A percentile compares a stretch with the other conserved stretches of the same genome.
Evolutionary conservation across 2,888 invertebrate genomes (phyloP).

Genomic region (Stenodera caucasica): DNA sequence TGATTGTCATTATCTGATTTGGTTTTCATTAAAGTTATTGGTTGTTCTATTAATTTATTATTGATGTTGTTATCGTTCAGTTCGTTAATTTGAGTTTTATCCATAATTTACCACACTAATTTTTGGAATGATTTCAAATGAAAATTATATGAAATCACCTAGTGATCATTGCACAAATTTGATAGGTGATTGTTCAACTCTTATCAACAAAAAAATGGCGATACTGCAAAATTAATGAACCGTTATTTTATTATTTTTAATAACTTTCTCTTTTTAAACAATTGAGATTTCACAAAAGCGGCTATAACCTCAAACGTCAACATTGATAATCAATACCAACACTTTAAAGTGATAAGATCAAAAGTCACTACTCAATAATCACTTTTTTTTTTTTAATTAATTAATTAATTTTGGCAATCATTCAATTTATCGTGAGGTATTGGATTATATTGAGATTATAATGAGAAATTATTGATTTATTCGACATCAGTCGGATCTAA

Average conservation of each 20-base stretch:
- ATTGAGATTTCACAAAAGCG: no score
- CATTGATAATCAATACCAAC: no score
- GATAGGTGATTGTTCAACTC: not conserved
- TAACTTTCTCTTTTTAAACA: no score
- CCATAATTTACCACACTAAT: constrained; percentile 13
- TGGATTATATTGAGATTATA: no score
- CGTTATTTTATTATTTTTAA: not conserved
- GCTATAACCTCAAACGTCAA: no score
- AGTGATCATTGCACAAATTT: not conserved
- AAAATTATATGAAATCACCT: not conserved
- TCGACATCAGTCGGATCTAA: no score
- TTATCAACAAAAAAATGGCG: not conserved
- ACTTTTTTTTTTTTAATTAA: no score
- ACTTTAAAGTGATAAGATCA: no score
- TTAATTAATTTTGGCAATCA: no score
- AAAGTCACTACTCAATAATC: no score
- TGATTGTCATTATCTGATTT: constrained; percentile 18
- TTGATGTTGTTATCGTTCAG: constrained; percentile 13
- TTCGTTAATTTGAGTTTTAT: constrained; percentile 18
- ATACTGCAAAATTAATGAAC: not conserved
- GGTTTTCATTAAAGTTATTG: not conserved
- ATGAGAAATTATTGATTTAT: no score
- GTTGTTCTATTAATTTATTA: not conserved
- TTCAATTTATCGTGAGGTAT: no score
- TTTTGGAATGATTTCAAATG: not conserved